Percentiles rank a stretch among this genome's conserved stretches.
Evolutionary conservation across 2,113 vertebrate species (phyloP).

Genomic region (Calidris pugnax): DNA sequence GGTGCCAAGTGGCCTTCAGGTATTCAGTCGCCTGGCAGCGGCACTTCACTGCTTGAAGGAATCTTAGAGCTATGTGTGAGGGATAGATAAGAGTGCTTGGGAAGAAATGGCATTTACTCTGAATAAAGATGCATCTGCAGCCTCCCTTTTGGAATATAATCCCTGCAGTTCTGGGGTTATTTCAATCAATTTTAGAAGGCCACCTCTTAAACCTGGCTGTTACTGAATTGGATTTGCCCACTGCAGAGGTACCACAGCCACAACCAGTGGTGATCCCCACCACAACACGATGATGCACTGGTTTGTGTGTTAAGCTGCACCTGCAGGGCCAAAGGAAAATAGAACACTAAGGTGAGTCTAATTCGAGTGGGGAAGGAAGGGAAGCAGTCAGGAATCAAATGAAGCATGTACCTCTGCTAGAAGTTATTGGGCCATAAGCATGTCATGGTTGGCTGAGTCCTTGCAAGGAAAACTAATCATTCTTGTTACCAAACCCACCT

Average conservation of each 20-base stretch:
- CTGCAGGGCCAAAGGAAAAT: background rate
- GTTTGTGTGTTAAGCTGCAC: background rate
- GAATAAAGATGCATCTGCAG: slow-evolving; percentile 23
- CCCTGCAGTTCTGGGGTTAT: slow-evolving; percentile 15
- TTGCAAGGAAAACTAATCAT: background rate
- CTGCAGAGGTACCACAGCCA: background rate
- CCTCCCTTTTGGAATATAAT: slow-evolving; percentile 35
- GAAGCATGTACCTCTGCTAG: background rate
- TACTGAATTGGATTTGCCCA: slow-evolving; percentile 6
- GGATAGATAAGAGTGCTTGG: slow-evolving; percentile 51
- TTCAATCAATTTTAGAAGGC: slow-evolving; percentile 43
- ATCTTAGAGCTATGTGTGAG: slow-evolving; percentile 38
- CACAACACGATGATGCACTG: background rate
- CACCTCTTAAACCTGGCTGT: background rate
- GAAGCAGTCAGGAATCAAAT: background rate
- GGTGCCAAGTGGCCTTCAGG: slow-evolving; percentile 2
- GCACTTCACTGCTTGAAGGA: slow-evolving; percentile 23
- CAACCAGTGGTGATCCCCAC: background rate
- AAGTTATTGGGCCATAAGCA: background rate
- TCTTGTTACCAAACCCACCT: background rate
- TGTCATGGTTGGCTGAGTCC: background rate
- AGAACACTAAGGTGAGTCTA: background rate
- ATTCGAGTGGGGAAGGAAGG: background rate
- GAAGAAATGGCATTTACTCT: slow-evolving; percentile 34
- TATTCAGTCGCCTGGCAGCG: background rate